These are phyloP conservation scores for Nematolebias whitei DNA, from an alignment of 2,113 vertebrate genomes.

Conservation along the genomic window DNA sequence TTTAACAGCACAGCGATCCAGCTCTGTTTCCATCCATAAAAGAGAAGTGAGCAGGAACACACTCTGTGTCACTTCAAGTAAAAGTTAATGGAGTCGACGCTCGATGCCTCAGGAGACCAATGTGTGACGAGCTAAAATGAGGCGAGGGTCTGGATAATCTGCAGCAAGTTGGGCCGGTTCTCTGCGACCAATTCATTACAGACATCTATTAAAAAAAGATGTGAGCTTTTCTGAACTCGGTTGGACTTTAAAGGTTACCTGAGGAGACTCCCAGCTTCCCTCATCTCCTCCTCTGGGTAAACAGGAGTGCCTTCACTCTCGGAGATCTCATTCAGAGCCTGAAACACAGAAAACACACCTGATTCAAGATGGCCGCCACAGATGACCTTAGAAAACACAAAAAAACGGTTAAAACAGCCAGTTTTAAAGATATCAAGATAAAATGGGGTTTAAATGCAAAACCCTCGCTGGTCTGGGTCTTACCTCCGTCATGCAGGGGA, in stretches of 20 bases:
- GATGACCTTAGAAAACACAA: no score
- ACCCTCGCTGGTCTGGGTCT: no score
- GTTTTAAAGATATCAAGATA: no score
- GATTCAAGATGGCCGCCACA: no score
- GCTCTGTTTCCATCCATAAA: not conserved
- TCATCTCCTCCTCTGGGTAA: conserved; percentile 87
- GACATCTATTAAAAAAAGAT: conserved; percentile 1
- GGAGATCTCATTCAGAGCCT: conserved; percentile 82
- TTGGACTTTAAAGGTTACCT: conserved; percentile 78
- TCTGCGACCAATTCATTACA: not conserved
- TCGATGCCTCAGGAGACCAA: not conserved
- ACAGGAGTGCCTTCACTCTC: conserved; percentile 61
- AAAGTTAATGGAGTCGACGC: conserved; percentile 25
- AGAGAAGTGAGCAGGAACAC: conserved; percentile 8
- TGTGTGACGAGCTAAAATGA: conserved; percentile 3
- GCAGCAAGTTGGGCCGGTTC: conserved; percentile 1
- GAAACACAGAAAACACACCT: conserved; percentile 29
- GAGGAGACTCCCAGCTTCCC: conserved; percentile 88
- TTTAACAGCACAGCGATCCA: conserved; percentile 25
- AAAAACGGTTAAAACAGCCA: no score
- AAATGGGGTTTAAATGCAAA: no score
- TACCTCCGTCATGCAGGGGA: conserved; percentile 85
- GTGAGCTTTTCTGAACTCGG: conserved; percentile 12
- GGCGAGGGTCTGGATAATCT: conserved; percentile 20
- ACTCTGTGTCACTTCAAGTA: conserved; percentile 26